Conservation (phyloP, 2,888 invertebrate species). For the Epinotia demarniana region DNA sequence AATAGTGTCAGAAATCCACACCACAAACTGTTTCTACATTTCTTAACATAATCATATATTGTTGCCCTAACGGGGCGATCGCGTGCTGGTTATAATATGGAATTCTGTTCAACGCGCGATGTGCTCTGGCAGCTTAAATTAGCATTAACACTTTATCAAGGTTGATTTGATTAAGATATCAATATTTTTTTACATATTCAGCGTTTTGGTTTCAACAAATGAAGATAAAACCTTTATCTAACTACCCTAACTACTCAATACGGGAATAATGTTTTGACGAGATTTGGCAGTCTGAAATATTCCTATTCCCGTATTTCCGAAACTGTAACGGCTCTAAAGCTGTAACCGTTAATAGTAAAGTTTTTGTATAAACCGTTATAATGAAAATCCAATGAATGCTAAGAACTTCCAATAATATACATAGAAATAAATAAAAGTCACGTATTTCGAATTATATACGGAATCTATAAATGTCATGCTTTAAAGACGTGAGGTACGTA, state of each 20-base stretch:
- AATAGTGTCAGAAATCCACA: not conserved
- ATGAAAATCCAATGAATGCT: not conserved
- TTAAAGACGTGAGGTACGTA: not conserved
- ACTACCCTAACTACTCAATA: too few species aligned
- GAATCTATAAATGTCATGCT: not conserved
- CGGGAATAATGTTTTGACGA: too few species aligned
- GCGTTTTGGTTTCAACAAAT: too few species aligned
- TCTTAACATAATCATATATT: not conserved
- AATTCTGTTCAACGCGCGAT: constrained; percentile 5
- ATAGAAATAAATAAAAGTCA: not conserved
- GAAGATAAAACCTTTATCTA: too few species aligned
- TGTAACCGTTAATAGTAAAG: too few species aligned
- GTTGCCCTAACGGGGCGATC: not conserved
- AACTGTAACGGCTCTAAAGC: too few species aligned
- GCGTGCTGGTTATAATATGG: not conserved
- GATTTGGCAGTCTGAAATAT: too few species aligned
- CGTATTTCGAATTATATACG: not conserved
- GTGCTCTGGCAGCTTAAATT: constrained; percentile 12
- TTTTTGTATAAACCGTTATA: too few species aligned
- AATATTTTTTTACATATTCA: not conserved
- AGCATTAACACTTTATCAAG: constrained; percentile 12
- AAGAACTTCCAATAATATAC: not conserved
- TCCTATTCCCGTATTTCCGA: too few species aligned
- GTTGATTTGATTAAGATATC: constrained; percentile 15
- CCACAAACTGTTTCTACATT: not conserved